Evolutionary conservation across 1,140 invertebrate genomes (phyloP).

Genomic region (Schlechtendalia chinensis): DNA sequence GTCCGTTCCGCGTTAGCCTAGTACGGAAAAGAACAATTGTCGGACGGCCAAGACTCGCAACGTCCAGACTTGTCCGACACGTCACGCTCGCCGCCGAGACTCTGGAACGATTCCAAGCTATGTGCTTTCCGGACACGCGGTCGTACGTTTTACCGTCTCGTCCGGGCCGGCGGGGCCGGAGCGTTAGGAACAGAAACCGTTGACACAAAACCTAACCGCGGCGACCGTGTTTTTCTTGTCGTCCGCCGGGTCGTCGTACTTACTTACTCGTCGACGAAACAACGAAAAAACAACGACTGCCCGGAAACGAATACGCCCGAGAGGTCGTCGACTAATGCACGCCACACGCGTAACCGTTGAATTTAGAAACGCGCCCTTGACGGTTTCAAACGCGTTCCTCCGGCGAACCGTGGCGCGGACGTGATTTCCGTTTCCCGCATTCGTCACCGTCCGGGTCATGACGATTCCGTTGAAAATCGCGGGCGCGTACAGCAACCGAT

Average conservation of each 20-base stretch:
- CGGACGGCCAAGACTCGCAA: constrained; percentile 16
- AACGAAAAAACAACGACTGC: too few relatives aligned
- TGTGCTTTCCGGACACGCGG: constrained; percentile 6
- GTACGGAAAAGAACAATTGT: constrained; percentile 29
- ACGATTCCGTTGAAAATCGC: too few relatives aligned
- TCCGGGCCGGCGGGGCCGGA: too few relatives aligned
- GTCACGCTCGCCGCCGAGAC: neutral
- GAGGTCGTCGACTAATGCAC: constrained; percentile 24
- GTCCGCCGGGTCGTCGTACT: too few relatives aligned
- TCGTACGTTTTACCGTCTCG: constrained; percentile 24
- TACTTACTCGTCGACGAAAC: too few relatives aligned
- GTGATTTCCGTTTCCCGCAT: neutral
- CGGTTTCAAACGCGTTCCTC: neutral
- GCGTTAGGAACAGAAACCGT: too few relatives aligned
- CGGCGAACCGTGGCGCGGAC: too few relatives aligned
- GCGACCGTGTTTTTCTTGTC: too few relatives aligned
- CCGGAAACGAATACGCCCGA: constrained; percentile 10
- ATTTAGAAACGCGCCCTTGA: constrained; percentile 35
- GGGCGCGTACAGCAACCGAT: too few relatives aligned
- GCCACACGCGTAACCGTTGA: constrained; percentile 21
- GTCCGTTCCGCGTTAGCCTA: neutral
- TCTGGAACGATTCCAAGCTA: constrained; percentile 31
- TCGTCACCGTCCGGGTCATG: too few relatives aligned
- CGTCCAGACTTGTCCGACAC: constrained; percentile 30
- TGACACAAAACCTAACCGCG: too few relatives aligned